Conservation (phyloP, 2,797 vertebrate species). For the Sphenopsis melanotis region DNA sequence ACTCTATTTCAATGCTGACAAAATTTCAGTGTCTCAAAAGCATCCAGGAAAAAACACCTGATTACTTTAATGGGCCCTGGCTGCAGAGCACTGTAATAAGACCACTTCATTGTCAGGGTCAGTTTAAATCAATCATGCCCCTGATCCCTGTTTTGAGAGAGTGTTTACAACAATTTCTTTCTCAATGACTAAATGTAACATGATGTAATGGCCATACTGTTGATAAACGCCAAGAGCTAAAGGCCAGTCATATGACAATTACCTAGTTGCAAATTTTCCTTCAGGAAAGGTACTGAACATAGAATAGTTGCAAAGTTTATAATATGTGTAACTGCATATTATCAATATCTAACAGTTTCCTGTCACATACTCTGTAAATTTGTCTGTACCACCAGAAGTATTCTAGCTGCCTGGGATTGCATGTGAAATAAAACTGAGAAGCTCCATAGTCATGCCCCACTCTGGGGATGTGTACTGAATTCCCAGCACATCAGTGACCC, state of each 20-base stretch:
- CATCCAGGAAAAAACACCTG: not conserved
- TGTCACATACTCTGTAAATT: not conserved
- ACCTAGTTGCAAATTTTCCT: not conserved
- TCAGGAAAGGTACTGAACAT: not conserved
- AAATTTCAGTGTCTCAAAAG: conserved; percentile 9
- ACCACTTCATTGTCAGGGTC: not conserved
- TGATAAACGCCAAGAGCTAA: not conserved
- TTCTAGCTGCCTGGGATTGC: not conserved
- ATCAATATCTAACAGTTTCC: not conserved
- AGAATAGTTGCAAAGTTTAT: not conserved
- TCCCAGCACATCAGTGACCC: not conserved
- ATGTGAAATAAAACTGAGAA: not conserved
- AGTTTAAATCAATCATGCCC: conserved; percentile 28
- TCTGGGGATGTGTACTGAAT: not conserved
- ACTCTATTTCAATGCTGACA: conserved; percentile 13
- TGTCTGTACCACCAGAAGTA: rapidly evolving
- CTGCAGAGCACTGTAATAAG: conserved; percentile 1
- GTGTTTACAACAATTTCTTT: not conserved
- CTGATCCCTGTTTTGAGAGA: not conserved
- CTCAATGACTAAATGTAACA: not conserved
- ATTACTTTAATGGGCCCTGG: not conserved
- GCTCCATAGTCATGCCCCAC: rapidly evolving
- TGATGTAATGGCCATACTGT: not conserved
- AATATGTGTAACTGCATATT: not conserved
- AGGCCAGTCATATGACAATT: not conserved